Evolutionary conservation across 2,797 vertebrate genomes (phyloP).

Genomic region (Tarsius wallacei): DNA sequence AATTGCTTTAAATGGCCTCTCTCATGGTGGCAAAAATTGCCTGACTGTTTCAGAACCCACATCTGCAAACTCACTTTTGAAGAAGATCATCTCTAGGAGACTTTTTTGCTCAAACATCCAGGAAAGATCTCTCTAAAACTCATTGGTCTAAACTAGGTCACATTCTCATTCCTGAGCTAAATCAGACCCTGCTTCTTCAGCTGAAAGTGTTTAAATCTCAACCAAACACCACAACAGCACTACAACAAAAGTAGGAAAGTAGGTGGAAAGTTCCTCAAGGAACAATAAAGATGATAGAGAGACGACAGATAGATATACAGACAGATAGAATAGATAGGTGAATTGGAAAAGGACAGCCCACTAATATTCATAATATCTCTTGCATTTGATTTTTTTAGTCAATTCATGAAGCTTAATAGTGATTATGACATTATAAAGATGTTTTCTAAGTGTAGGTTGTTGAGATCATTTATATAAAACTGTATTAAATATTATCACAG

Average conservation of each 20-base stretch:
- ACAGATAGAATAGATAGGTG: background rate
- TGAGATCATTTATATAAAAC: background rate
- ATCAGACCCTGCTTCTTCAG: background rate
- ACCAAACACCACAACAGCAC: background rate
- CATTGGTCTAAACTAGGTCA: background rate
- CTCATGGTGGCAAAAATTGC: background rate
- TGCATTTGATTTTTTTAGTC: background rate
- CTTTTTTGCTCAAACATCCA: background rate
- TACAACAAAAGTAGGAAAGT: background rate
- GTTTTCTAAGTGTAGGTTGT: background rate
- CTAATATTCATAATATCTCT: background rate
- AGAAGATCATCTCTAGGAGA: background rate
- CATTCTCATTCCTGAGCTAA: background rate
- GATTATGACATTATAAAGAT: background rate
- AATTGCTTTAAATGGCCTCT: background rate
- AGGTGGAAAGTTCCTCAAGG: background rate
- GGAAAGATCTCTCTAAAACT: constrained; percentile 8
- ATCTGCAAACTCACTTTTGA: background rate
- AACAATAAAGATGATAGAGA: background rate
- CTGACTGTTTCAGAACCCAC: background rate
- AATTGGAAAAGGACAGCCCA: background rate
- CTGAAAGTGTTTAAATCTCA: background rate
- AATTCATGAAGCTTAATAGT: background rate
- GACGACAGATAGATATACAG: fast-evolving
- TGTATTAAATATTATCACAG: background rate